These are phyloP conservation scores for Eupithecia tripunctaria DNA, from an alignment of 2,888 invertebrate species.

Conservation along the genomic window DNA sequence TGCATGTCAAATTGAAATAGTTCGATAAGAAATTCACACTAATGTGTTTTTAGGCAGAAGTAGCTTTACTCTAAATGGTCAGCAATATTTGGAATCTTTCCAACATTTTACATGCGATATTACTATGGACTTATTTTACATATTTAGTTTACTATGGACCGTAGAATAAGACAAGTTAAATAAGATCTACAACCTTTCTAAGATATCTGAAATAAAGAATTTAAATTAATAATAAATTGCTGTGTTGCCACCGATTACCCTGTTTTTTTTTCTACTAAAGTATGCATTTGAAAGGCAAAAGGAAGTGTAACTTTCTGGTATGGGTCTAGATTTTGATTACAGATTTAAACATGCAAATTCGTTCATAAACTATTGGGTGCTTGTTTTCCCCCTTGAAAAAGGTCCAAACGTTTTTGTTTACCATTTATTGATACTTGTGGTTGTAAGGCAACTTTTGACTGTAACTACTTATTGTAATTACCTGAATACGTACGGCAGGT, in stretches of 20 bases:
- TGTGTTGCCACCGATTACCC: background rate
- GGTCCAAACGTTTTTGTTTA: background rate
- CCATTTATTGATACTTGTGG: background rate
- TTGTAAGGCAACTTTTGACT: conserved; percentile 23
- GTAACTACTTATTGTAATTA: conserved; percentile 26
- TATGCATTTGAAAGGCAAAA: background rate
- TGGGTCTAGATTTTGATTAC: background rate
- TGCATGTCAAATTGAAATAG: conserved; percentile 71
- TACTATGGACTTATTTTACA: no score
- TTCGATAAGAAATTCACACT: conserved; percentile 52
- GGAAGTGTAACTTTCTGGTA: background rate
- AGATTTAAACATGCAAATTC: background rate
- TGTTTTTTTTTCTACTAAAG: background rate
- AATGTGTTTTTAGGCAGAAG: conserved; percentile 5
- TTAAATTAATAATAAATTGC: background rate
- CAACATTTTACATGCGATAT: background rate
- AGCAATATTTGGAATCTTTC: background rate
- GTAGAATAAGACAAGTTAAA: no score
- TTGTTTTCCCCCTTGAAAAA: background rate
- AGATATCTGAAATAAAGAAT: no score
- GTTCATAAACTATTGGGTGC: background rate
- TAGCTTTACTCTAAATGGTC: background rate
- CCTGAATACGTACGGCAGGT: conserved; percentile 25
- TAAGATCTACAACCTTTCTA: no score
- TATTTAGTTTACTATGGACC: no score